Evolutionary conservation across 2,888 invertebrate species (phyloP), one percentile per base, ranked within the genome.

Genomic region (Orchestes rusci): DNA sequence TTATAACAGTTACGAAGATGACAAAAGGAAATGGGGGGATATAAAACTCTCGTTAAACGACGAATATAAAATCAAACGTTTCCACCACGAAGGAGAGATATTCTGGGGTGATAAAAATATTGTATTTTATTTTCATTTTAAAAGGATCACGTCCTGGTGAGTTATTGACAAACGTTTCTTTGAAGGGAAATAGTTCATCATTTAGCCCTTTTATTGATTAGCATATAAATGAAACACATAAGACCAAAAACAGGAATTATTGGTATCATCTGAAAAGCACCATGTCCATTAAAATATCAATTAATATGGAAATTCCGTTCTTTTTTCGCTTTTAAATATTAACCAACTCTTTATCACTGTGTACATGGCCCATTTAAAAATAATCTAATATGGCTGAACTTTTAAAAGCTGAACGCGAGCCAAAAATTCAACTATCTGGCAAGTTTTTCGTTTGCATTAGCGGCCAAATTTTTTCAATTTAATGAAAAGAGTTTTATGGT

Each of bases 361-460:
- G 44, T 46, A 47, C 46, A 50, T 44, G 41, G 45, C 3, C 50
- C 50, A 50, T 50, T 50, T 38, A 50, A 47, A 50, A 50, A 46
- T 46, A 46, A 50, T 50, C 46, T 47, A 50, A 46, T 42, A 45
- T 34, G 41, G 33, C 27, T 10, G 41, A 34, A 20, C 30, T 43
- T 30, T 31, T 30, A 40, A 47, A 43, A 34, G 39, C 39, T 30
- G 42, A 48, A 49, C 41, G 18, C 23, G 30, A 18, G 45, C 42
- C 45, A 42, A 42, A 49, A 41, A 41, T 45, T 45, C 33, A 38
- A 48, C 48, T 47, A 46, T 42, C 39, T 48, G 42, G 47, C 35
- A 34, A 38, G 23, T 23, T 23, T 23, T 23, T 23, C 23, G n/a
- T n/a, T n/a, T n/a, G n/a, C n/a, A n/a, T n/a, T n/a, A n/a, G n/a